These are phyloP conservation scores for Rotaria magnacalcarata DNA, from an alignment of 2,888 invertebrate species.

Conservation along the genomic window DNA sequence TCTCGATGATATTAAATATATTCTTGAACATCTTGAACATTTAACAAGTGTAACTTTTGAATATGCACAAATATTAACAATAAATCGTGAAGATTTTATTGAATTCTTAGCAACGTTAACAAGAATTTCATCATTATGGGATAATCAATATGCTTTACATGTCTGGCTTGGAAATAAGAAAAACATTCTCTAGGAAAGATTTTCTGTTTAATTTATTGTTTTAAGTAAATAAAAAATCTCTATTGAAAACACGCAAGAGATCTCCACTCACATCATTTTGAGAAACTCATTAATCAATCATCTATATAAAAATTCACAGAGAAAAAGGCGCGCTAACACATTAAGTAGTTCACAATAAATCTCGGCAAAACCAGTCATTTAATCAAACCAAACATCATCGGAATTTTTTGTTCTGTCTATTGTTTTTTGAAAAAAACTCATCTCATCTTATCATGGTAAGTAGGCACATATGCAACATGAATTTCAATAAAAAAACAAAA, in stretches of 20 bases:
- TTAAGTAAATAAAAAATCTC: too few species aligned
- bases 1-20: not conserved
- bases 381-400: not conserved
- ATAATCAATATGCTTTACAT: not conserved
- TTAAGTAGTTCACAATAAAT: not conserved
- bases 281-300: not conserved
- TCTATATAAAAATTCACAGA: not conserved
- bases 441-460: not conserved
- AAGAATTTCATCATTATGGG: not conserved
- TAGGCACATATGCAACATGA: not conserved
- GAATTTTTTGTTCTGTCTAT: constrained; percentile 1
- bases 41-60: not conserved
- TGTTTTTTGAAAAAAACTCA: not conserved
- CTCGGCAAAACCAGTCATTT: not conserved
- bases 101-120: not conserved
- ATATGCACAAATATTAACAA: not conserved
- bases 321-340: constrained; percentile 5
- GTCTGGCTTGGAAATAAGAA: not conserved
- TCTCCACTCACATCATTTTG: too few species aligned
- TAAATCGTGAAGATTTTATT: not conserved
- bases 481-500: not conserved
- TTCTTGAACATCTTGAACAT: not conserved
- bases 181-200: too few species aligned
- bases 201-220: too few species aligned
- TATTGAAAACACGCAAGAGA: too few species aligned